These are phyloP conservation scores for Drosophila seguyi DNA, from an alignment of 1,140 invertebrate genomes.

Conservation along the genomic window DNA sequence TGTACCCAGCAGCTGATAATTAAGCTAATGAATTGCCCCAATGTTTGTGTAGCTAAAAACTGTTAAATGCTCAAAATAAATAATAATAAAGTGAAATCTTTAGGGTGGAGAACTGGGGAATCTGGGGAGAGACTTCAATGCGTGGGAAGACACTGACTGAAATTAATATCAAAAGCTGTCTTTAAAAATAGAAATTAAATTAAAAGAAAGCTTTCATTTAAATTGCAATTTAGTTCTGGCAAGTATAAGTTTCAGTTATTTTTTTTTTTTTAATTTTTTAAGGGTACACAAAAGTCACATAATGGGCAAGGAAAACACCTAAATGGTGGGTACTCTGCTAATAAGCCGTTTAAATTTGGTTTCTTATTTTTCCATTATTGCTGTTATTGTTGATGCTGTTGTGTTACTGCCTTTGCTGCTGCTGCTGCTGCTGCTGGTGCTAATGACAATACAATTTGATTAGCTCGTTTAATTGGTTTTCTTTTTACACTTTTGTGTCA, in stretches of 20 bases:
- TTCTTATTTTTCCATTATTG: constrained; percentile 29
- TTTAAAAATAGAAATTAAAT: not conserved
- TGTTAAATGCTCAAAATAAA: constrained; percentile 56
- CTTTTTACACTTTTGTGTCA: constrained; percentile 70
- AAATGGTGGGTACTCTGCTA: constrained; percentile 77
- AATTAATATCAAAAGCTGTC: too few species aligned
- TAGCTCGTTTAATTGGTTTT: constrained; percentile 79
- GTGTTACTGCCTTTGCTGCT: not conserved
- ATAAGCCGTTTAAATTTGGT: constrained; percentile 75
- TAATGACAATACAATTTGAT: constrained; percentile 81
- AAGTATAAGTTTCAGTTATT: not conserved
- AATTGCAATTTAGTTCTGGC: not conserved
- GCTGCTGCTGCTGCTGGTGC: constrained; percentile 31
- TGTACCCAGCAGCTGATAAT: constrained; percentile 69
- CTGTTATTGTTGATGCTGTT: not conserved
- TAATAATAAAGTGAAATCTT: constrained; percentile 18
- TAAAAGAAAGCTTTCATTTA: not conserved
- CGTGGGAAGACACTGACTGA: constrained; percentile 6
- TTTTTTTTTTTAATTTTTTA: not conserved
- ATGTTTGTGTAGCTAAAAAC: constrained; percentile 72
- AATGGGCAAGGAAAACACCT: constrained; percentile 55
- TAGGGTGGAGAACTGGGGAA: accelerated
- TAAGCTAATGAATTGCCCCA: constrained; percentile 62
- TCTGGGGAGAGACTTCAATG: too few species aligned
- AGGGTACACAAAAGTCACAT: constrained; percentile 12